These are phyloP conservation scores for Macroramphosus scolopax DNA, from an alignment of 2,797 vertebrate genomes.

Conservation along the genomic window DNA sequence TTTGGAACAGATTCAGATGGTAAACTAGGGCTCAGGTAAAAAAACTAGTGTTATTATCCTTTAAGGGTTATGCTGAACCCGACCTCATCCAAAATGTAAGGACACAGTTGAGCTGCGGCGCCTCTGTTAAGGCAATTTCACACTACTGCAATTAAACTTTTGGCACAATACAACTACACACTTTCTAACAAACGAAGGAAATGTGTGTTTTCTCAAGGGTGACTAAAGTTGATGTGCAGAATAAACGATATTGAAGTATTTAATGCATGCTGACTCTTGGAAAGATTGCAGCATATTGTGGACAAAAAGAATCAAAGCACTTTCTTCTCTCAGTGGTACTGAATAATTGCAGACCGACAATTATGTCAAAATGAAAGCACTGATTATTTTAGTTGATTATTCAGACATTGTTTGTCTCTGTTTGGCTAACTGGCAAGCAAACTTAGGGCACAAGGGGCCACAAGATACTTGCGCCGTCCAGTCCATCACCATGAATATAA, in stretches of 20 bases:
- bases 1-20: too few relatives aligned
- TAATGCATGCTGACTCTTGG: conserved; percentile 2
- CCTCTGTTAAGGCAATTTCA: conserved; percentile 1
- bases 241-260: background rate
- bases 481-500: conserved; percentile 49
- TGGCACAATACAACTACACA: too few relatives aligned
- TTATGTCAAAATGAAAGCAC: background rate
- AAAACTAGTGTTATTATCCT: too few relatives aligned
- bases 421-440: conserved; percentile 46
- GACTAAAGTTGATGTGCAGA: background rate
- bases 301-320: background rate
- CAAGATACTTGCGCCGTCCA: conserved; percentile 30
- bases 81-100: too few relatives aligned
- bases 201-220: background rate
- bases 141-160: too few relatives aligned
- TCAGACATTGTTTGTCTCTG: too few relatives aligned
- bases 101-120: too few relatives aligned
- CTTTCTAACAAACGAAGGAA: too few relatives aligned
- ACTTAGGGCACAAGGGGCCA: conserved; percentile 39
- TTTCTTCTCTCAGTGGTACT: background rate
- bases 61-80: too few relatives aligned
- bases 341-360: background rate
- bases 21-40: too few relatives aligned
- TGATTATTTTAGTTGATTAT: background rate
- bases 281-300: conserved; percentile 9